Conservation (phyloP, 2,113 vertebrate genomes). For the Tautogolabrus adspersus region DNA sequence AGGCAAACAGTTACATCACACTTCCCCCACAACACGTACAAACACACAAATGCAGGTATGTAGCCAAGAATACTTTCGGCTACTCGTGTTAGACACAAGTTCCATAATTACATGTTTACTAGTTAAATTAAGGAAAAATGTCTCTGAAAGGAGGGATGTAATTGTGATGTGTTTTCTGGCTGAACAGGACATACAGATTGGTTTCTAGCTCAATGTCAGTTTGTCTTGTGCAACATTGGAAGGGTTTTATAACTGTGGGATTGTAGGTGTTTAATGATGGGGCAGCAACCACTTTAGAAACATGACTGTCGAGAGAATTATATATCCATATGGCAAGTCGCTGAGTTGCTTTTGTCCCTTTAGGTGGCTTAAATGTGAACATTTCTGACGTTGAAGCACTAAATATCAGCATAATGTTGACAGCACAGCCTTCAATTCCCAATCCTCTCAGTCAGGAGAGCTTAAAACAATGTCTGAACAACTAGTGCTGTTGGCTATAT, state of each 20-base stretch:
- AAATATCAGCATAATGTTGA: constrained; percentile 8
- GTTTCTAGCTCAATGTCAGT: constrained; percentile 8
- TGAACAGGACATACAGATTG: background rate
- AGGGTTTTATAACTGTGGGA: constrained; percentile 23
- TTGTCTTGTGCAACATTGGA: background rate
- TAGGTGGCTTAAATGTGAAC: background rate
- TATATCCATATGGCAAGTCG: background rate
- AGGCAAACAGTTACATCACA: constrained; percentile 62
- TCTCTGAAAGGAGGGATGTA: background rate
- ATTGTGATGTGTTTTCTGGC: background rate
- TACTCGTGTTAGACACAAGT: background rate
- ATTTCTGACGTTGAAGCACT: constrained; percentile 4
- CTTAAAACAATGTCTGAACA: background rate
- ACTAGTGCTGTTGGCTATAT: background rate
- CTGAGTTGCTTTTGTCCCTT: constrained; percentile 26
- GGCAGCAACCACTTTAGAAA: constrained; percentile 8
- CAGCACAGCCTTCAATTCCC: constrained; percentile 1
- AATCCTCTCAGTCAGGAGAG: background rate
- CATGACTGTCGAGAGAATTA: constrained; percentile 29
- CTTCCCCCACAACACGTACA: constrained; percentile 39
- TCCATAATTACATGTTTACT: background rate
- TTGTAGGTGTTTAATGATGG: constrained; percentile 26
- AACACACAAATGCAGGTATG: background rate
- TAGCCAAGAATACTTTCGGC: constrained; percentile 12
- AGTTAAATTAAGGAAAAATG: background rate